phyloP scores from a whole-genome alignment of 2,113 vertebrate species.

The Lycocorax pyrrhopterus region DNA sequence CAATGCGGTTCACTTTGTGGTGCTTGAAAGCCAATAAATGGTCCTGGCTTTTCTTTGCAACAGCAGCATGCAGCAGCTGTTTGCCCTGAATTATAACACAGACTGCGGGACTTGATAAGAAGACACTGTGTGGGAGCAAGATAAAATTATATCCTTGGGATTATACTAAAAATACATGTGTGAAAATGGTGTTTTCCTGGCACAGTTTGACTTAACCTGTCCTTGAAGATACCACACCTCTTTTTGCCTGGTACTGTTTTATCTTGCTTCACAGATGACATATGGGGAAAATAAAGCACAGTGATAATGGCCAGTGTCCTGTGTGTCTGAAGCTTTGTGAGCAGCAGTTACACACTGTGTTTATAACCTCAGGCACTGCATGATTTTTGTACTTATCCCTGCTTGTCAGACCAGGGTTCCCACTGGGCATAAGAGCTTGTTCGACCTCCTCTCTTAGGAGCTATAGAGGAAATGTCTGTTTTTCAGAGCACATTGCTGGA shows the following conservation, averaged over 20 bases:
- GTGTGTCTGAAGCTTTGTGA: not conserved
- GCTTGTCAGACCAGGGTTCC: constrained; percentile 1
- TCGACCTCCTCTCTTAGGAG: not conserved
- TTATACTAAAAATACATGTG: constrained; percentile 34
- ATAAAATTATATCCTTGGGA: constrained; percentile 42
- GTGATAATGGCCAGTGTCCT: not conserved
- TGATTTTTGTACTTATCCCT: constrained; percentile 22
- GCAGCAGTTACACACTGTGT: not conserved
- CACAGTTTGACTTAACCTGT: not conserved
- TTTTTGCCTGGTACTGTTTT: not conserved
- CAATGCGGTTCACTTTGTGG: not conserved
- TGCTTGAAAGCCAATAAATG: not conserved
- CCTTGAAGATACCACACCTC: constrained; percentile 36
- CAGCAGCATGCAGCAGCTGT: not conserved
- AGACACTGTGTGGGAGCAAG: constrained; percentile 5
- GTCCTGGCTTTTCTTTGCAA: not conserved
- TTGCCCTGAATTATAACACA: constrained; percentile 12
- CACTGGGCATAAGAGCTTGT: not conserved
- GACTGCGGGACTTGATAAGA: not conserved
- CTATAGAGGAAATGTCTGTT: not conserved
- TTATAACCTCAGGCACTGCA: not conserved
- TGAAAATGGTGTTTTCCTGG: not conserved
- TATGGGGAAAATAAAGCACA: not conserved
- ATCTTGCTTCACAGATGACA: constrained; percentile 39
- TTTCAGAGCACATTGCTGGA: not conserved